Evolutionary conservation across 2,797 vertebrate species (phyloP).

Genomic region (Poeciliopsis infans): DNA sequence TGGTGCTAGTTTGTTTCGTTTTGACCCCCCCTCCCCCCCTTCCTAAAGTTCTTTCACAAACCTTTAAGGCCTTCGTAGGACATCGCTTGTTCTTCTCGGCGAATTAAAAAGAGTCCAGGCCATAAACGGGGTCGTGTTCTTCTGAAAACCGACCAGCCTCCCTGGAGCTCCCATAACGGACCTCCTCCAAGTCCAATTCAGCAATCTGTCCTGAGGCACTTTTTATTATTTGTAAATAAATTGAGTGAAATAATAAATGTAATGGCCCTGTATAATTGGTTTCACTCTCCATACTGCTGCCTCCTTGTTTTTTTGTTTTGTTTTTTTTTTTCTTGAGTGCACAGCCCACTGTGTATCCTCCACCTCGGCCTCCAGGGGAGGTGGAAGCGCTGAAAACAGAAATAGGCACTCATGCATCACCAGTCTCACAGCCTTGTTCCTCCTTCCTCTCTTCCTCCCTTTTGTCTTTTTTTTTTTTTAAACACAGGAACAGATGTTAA

Average conservation of each 20-base stretch:
- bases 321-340: constrained; percentile 39
- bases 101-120: background rate
- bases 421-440: constrained; percentile 42
- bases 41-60: background rate
- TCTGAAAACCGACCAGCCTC: background rate
- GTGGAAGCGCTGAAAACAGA: constrained; percentile 60
- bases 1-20: background rate
- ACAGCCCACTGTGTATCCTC: constrained; percentile 48
- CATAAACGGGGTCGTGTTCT: background rate
- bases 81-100: background rate
- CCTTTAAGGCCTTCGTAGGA: background rate
- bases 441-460: constrained; percentile 41
- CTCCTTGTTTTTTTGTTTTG: background rate
- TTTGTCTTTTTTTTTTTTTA: constrained; percentile 50
- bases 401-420: constrained; percentile 75
- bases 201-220: background rate
- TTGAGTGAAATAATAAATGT: constrained; percentile 14
- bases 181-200: constrained; percentile 8
- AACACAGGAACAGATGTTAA: constrained; percentile 47
- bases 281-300: constrained; percentile 14
- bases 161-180: background rate
- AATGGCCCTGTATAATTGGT: constrained; percentile 7
- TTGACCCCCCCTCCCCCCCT: too few relatives aligned
- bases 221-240: constrained; percentile 8
- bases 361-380: constrained; percentile 60